Evolutionary conservation across 2,888 invertebrate species (phyloP).

Genomic region (Nipponacmea schrenckii): DNA sequence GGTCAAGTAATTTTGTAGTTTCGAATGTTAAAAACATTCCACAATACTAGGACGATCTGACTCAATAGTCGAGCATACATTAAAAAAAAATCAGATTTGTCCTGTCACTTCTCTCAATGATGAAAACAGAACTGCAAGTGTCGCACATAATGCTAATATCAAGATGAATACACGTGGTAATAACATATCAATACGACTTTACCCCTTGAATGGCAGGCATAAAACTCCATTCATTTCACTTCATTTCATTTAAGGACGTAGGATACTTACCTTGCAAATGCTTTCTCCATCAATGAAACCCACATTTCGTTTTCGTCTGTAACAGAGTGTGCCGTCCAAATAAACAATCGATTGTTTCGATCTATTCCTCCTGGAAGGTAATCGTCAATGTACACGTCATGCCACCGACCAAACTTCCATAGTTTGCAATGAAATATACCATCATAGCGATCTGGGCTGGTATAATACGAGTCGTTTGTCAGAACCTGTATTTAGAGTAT

Average conservation of each 20-base stretch:
- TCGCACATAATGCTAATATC: too few relatives aligned
- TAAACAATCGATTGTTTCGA: background rate
- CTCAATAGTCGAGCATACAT: too few relatives aligned
- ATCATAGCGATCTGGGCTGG: background rate
- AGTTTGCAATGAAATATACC: conserved; percentile 40
- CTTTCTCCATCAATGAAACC: conserved; percentile 41
- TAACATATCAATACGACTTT: background rate
- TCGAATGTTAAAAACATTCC: too few relatives aligned
- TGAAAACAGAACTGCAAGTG: too few relatives aligned
- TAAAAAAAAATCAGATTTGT: too few relatives aligned
- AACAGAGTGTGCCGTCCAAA: conserved; percentile 31
- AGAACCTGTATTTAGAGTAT: background rate
- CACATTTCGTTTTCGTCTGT: conserved; percentile 33
- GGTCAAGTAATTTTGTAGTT: too few relatives aligned
- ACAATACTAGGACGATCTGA: too few relatives aligned
- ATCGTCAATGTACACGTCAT: conserved; percentile 39
- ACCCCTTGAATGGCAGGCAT: background rate
- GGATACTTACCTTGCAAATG: conserved; percentile 37
- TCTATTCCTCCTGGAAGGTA: conserved; percentile 25
- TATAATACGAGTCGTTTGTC: conserved; percentile 25
- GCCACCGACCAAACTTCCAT: conserved; percentile 39
- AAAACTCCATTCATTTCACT: background rate
- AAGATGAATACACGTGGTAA: too few relatives aligned
- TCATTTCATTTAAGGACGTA: background rate
- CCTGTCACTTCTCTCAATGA: too few relatives aligned